Evolutionary conservation across 2,888 invertebrate genomes (phyloP).

Genomic region (Oscheius sp.): DNA sequence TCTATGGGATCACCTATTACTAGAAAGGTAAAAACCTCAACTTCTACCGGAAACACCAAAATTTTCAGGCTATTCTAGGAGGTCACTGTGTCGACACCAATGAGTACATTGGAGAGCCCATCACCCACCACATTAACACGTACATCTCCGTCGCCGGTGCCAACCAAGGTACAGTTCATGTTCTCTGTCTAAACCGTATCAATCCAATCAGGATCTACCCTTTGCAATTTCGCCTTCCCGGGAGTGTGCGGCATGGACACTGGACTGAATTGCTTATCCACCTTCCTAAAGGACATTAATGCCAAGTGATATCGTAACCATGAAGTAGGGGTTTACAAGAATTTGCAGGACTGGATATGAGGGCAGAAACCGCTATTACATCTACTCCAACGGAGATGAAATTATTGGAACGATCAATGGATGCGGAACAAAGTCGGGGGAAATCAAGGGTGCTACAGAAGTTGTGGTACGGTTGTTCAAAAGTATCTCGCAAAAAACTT

Average conservation of each 20-base stretch:
- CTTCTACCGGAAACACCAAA: background rate
- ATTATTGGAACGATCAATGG: slow-evolving; percentile 16
- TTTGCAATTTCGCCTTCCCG: slow-evolving; percentile 30
- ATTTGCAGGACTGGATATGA: slow-evolving; percentile 22
- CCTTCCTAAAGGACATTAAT: slow-evolving; percentile 35
- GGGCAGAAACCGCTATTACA: slow-evolving; percentile 17
- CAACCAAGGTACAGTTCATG: slow-evolving; percentile 15
- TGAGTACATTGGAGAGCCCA: slow-evolving; percentile 31
- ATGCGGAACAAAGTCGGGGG: slow-evolving; percentile 20
- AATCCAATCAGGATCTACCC: slow-evolving; percentile 11
- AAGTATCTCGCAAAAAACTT: background rate
- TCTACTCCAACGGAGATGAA: slow-evolving; percentile 27
- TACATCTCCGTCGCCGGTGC: slow-evolving; percentile 36
- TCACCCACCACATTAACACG: slow-evolving; percentile 25
- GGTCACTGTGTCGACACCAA: slow-evolving; percentile 36
- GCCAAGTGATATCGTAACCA: slow-evolving; percentile 10
- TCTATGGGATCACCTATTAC: slow-evolving; percentile 36
- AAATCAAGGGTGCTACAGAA: slow-evolving; percentile 29
- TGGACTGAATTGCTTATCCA: slow-evolving; percentile 33
- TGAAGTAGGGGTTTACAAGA: no score
- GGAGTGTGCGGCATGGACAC: slow-evolving; percentile 15
- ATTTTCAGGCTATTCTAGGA: slow-evolving; percentile 34
- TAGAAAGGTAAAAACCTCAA: slow-evolving; percentile 6
- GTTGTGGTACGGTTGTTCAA: slow-evolving; percentile 14
- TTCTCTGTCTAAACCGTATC: background rate